A percentile compares a stretch with the other conserved stretches of the same genome.
phyloP scores from a whole-genome alignment of 2,888 invertebrate genomes.

The Drosophila fulvimacula region DNA sequence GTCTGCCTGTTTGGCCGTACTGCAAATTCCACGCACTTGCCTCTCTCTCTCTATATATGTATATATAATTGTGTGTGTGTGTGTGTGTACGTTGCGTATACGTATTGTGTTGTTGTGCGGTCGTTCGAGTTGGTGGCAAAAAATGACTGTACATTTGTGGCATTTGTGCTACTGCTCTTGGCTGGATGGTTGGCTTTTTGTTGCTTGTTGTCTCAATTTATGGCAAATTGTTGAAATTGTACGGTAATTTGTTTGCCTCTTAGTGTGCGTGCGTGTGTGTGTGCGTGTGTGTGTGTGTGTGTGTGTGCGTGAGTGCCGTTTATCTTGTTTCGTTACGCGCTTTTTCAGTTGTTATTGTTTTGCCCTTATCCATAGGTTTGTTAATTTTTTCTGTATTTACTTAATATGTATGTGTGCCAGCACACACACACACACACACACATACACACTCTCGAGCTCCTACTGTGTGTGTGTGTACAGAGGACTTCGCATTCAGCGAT shows the following conservation, averaged over 20 bases:
- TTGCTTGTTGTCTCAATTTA: constrained; percentile 81
- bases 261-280: constrained; percentile 17
- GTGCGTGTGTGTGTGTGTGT: constrained; percentile 1
- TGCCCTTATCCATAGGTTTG: constrained; percentile 45
- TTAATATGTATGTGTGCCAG: background rate
- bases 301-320: constrained; percentile 34
- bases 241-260: constrained; percentile 65
- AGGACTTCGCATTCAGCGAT: constrained; percentile 33
- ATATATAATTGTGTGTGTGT: background rate
- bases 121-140: constrained; percentile 65
- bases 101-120: constrained; percentile 33
- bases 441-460: constrained; percentile 4
- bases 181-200: constrained; percentile 62
- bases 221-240: constrained; percentile 77
- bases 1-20: constrained; percentile 26
- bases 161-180: constrained; percentile 53
- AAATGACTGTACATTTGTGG: constrained; percentile 78
- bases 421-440: constrained; percentile 5
- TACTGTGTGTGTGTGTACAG: constrained; percentile 12
- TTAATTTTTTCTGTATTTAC: constrained; percentile 32
- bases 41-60: constrained; percentile 21
- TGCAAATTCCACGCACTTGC: constrained; percentile 70
- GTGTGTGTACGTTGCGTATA: constrained; percentile 11
- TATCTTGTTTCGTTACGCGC: constrained; percentile 58
- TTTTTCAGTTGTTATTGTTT: constrained; percentile 58